Base-by-base conservation (phyloP, 2,888 invertebrate species). In the Hylaea fasciaria region DNA sequence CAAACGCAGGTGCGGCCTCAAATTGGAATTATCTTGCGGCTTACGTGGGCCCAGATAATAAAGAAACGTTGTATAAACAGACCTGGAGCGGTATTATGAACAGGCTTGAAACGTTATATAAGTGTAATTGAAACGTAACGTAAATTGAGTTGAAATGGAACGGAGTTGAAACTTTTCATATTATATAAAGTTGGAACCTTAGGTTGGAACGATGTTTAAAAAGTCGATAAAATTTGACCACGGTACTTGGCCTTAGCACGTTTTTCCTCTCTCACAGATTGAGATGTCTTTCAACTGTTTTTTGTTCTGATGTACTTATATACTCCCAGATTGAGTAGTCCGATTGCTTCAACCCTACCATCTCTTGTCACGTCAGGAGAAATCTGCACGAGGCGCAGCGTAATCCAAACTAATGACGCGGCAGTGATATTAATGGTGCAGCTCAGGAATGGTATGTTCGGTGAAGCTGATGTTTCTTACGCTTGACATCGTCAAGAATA, bases 381-480 rank as follows among this genome's bases (percentile, higher is more conserved):
- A 76, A 79, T 73, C 73, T 71, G 72, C 68, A 73, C 70, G 67
- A 78, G 78, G 80, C 77, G 75, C 72, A 69, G 64, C 64, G 74
- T 84, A 85, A 86, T 82, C 82, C 82, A 78, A 81, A 86, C 74
- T 81, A 82, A 85, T 74, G 79, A 69, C 64, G 56, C 39, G 62
- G 60, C 73, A 81, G 78, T 79, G 77, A 81, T 85, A 86, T 85
- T 83, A 84, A 85, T 84, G 80, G 78, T 7, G 48, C 17, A 40
- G 40, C 55, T 51, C 47, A 28, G 35, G 37, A 28, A 56, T 49
- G 52, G 17, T 44, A 52, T 57, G 51, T 56, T 32, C 22, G 14
- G 14, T 14, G 46, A 37, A 43, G 41, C 52, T 45, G 22, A 29
- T 22, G 51, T 43, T 41, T 32, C 14, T 45, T 28, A 41, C 14